These are phyloP conservation scores for Pseudolycoriella hygida DNA, from an alignment of 2,888 invertebrate species.

Conservation along the genomic window DNA sequence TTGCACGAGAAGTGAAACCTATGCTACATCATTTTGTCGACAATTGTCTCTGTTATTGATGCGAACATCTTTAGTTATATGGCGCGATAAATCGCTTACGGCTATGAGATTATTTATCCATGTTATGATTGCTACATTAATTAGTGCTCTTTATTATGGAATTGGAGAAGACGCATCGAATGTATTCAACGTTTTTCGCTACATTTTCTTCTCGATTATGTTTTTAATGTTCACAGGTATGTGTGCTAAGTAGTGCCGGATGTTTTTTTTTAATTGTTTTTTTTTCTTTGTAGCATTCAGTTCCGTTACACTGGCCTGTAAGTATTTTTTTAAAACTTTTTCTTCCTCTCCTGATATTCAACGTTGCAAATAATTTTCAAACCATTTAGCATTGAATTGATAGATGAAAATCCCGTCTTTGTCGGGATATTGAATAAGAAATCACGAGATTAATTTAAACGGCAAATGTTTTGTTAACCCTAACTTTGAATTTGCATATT, in stretches of 20 bases:
- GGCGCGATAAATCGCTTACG: conserved; percentile 57
- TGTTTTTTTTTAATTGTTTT: too few species aligned
- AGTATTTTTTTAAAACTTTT: conserved; percentile 29
- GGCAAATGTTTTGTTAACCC: too few species aligned
- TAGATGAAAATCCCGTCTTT: too few species aligned
- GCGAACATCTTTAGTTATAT: conserved; percentile 41
- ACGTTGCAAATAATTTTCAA: too few species aligned
- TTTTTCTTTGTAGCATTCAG: conserved; percentile 55
- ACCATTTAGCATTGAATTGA: too few species aligned
- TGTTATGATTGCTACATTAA: conserved; percentile 56
- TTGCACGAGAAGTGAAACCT: conserved; percentile 25
- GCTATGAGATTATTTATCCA: conserved; percentile 64
- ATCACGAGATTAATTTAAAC: too few species aligned
- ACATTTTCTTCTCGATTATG: conserved; percentile 79
- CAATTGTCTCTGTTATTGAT: conserved; percentile 42
- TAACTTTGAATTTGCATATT: too few species aligned
- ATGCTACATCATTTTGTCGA: conserved; percentile 38
- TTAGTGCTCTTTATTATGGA: conserved; percentile 66
- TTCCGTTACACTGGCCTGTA: conserved; percentile 77
- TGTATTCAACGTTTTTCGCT: conserved; percentile 70
- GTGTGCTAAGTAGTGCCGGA: too few species aligned
- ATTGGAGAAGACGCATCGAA: conserved; percentile 76
- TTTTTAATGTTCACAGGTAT: conserved; percentile 61
- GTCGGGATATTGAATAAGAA: too few species aligned
- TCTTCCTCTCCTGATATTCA: too few species aligned